A percentile compares a stretch with the other conserved stretches of the same genome.
phyloP scores from a whole-genome alignment of 2,888 invertebrate genomes.

The Apamea epomidion region DNA sequence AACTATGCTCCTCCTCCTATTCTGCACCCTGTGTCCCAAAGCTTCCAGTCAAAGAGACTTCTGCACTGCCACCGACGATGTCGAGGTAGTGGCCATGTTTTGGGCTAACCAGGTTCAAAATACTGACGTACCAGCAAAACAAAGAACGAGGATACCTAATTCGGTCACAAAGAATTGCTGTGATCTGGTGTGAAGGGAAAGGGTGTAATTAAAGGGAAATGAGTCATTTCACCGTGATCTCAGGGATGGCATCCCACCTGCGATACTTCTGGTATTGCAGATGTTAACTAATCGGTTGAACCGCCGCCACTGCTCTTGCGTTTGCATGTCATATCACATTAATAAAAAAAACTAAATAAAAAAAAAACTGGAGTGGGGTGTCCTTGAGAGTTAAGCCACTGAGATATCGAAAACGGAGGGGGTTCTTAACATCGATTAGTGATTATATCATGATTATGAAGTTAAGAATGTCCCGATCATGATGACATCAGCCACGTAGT shows the following conservation, averaged over 20 bases:
- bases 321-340: not conserved
- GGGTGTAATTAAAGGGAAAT: not conserved
- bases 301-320: not conserved
- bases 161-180: too few species aligned
- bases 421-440: slow-evolving; percentile 4
- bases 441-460: slow-evolving; percentile 9
- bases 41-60: not conserved
- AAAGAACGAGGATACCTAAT: not conserved
- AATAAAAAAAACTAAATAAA: not conserved
- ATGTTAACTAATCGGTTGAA: not conserved
- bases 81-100: not conserved
- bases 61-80: not conserved
- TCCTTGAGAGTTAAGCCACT: too few species aligned
- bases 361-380: too few species aligned
- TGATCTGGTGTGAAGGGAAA: not conserved
- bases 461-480: slow-evolving; percentile 1
- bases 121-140: not conserved
- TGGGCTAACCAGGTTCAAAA: not conserved
- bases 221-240: not conserved
- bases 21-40: not conserved
- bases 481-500: slow-evolving; percentile 1
- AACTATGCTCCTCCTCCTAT: not conserved
- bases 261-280: not conserved
- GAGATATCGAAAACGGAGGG: not conserved
- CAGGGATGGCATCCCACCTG: not conserved